phyloP scores from a whole-genome alignment of 30 jellyfish, hydroid and myxozoan species.

The Chrysaora quinquecirrha region DNA sequence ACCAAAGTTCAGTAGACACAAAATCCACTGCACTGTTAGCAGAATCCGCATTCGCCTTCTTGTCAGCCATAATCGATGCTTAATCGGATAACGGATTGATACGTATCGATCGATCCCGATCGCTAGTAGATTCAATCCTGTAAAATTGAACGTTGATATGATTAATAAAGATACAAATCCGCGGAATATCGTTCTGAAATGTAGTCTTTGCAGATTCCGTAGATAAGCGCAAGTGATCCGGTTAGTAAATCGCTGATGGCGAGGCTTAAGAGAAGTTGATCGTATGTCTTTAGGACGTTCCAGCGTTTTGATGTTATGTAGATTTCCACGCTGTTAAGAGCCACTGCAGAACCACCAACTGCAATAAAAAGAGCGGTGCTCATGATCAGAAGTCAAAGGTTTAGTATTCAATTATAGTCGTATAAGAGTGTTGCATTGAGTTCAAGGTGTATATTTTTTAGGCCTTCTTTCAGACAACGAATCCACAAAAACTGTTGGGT shows the following conservation, averaged over 20 bases:
- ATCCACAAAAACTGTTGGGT: no score
- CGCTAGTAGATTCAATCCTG: conserved; percentile 24
- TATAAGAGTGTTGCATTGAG: no score
- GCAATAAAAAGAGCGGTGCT: neutral
- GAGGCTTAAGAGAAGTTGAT: conserved; percentile 42
- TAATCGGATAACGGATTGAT: conserved; percentile 49
- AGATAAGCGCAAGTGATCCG: conserved; percentile 8
- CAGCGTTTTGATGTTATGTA: conserved; percentile 1
- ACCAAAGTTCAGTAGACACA: neutral
- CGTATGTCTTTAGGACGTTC: conserved; percentile 25
- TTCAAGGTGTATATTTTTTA: no score
- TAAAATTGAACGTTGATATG: conserved; percentile 20
- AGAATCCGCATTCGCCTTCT: conserved; percentile 22
- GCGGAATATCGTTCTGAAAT: no score
- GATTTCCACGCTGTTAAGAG: conserved; percentile 31
- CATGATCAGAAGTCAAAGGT: no score
- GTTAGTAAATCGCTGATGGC: conserved; percentile 51
- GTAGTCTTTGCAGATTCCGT: neutral
- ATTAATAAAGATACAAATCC: neutral
- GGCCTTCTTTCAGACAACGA: no score
- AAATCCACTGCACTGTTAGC: conserved; percentile 16
- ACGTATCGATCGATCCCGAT: conserved; percentile 57
- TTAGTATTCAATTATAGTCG: no score
- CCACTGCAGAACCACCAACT: conserved; percentile 11
- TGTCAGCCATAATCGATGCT: conserved; percentile 52